A percentile compares a stretch with the other conserved stretches of the same genome.
phyloP scores from a whole-genome alignment of 2,888 invertebrate species.

The Hetaerina titia region DNA sequence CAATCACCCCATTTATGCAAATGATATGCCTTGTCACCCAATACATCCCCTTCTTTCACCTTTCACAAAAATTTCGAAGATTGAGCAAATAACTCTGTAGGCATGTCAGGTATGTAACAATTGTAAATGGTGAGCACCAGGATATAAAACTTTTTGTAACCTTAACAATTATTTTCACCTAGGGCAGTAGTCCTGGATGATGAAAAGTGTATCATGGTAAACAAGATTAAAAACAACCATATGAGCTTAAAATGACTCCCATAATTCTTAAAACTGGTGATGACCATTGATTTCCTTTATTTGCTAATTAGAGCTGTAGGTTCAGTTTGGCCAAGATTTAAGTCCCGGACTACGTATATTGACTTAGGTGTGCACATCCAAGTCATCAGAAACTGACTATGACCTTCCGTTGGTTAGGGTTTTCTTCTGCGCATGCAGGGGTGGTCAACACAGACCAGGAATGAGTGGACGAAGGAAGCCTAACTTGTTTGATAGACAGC shows the following conservation, averaged over 20 bases:
- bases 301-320: not conserved
- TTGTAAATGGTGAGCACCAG: slow-evolving; percentile 52
- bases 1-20: not conserved
- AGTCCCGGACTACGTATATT: not conserved
- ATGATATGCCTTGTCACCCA: slow-evolving; percentile 50
- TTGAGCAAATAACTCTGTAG: slow-evolving; percentile 63
- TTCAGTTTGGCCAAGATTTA: not conserved
- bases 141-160: slow-evolving; percentile 45
- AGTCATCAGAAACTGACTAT: not conserved
- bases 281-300: not conserved
- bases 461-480: slow-evolving; percentile 25
- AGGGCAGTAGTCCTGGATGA: slow-evolving; percentile 20
- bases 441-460: not conserved
- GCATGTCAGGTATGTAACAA: slow-evolving; percentile 64
- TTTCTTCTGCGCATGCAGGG: slow-evolving; percentile 16
- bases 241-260: slow-evolving; percentile 10
- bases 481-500: not conserved
- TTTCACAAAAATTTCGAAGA: slow-evolving; percentile 57
- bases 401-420: not conserved
- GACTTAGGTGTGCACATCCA: slow-evolving; percentile 55
- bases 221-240: slow-evolving; percentile 45
- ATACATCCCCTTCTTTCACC: slow-evolving; percentile 7
- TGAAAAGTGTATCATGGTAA: slow-evolving; percentile 32
- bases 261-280: not conserved
- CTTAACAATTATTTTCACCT: slow-evolving; percentile 58